Conservation (phyloP, 2,888 invertebrate species). For the Trachelus tabidus region DNA sequence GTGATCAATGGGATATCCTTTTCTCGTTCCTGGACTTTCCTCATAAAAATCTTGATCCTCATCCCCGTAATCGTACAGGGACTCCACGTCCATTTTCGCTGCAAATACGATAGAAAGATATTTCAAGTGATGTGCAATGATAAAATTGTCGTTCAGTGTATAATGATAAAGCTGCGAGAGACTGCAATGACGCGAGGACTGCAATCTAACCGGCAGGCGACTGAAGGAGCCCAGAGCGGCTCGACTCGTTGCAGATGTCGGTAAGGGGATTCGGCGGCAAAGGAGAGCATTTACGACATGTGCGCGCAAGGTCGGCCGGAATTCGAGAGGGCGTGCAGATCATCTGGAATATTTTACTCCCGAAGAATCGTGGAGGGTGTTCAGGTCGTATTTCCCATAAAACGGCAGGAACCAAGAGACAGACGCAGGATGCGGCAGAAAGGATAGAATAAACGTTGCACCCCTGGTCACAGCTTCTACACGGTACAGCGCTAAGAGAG, state of each 20-base stretch:
- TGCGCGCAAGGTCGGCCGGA: neutral
- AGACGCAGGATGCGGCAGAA: neutral
- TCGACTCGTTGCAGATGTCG: neutral
- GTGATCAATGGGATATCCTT: slow-evolving; percentile 60
- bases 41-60: slow-evolving; percentile 81
- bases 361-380: neutral
- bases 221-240: neutral
- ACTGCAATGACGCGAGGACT: neutral
- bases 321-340: neutral
- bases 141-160: neutral
- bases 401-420: neutral
- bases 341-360: neutral
- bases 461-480: neutral
- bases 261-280: neutral
- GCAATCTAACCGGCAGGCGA: too few species aligned
- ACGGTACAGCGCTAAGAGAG: neutral
- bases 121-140: neutral
- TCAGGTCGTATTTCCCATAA: neutral
- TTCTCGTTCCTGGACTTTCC: slow-evolving; percentile 67
- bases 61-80: slow-evolving; percentile 74
- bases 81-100: slow-evolving; percentile 65
- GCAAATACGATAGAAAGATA: slow-evolving; percentile 24
- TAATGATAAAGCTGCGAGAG: neutral
- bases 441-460: neutral
- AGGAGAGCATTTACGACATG: neutral